Evolutionary conservation across 2,888 invertebrate genomes (phyloP), one percentile per base, ranked within the genome.

Genomic region (Polyommatus icarus): DNA sequence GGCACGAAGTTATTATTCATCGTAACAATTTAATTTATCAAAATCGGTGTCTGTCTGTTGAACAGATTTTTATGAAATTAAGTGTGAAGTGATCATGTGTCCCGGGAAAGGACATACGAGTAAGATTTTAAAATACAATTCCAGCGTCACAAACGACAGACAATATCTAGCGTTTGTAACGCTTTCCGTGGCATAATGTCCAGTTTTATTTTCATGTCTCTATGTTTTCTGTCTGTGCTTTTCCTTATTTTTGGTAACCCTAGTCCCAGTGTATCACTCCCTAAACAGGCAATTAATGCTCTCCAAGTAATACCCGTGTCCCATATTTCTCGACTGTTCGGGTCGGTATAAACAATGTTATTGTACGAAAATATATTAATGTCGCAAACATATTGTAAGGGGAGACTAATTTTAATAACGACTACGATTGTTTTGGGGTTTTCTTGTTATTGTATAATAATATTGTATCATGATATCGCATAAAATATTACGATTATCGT

Each of bases 201-300:
- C 54, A 5, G 15, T 15, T 4, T 50, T 50, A 12, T 15, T 50
- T 50, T 50, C 18, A 1, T 0, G 4, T 12, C 50, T 54, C 10
- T 54, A 5, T 54, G 0, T 18, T 54, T 29, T 15, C 4, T 15
- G 29, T 18, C 67, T 4, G 18, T 24, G 18, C 29, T 24, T 32
- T 29, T 15, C 67, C 15, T 10, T 3, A 15, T 24, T 20, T 24
- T 24, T 67, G 67, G 67, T 67, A 29, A 15, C 67, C 29, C 29
- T 32, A 67, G 29, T 67, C 29, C 67, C 32, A 78, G 77, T 79
- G 81, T 82, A 79, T 82, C 82, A 80, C 79, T 79, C 81, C 80
- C 80, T 80, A 80, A 82, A 81, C 80, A 80, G 79, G 78, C 81
- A 80, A 80, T 82, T 82, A 82, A 80, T 79, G 76, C 79, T 79